A percentile compares a stretch with the other conserved stretches of the same genome.
Conservation (phyloP, 2,888 invertebrate species). For the Scaeva pyrastri region DNA sequence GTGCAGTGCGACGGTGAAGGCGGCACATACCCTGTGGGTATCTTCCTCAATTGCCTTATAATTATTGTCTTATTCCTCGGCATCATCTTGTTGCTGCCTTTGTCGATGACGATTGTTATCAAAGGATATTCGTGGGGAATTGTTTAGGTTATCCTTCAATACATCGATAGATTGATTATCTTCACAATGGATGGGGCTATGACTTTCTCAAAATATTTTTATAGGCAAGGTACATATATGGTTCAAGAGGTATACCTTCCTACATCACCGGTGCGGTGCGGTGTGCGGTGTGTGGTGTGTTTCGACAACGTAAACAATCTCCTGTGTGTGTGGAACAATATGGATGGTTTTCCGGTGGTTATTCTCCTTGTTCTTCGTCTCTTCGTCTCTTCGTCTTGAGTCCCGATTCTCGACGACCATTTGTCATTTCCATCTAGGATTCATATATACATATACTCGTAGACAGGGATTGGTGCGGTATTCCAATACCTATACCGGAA, state of each 20-base stretch:
- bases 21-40: not conserved
- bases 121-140: constrained; percentile 64
- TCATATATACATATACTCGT: too few species aligned
- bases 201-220: constrained; percentile 19
- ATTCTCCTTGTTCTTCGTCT: constrained; percentile 15
- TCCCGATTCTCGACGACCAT: constrained; percentile 8
- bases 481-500: constrained; percentile 52
- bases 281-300: not conserved
- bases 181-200: constrained; percentile 37
- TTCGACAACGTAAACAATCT: constrained; percentile 51
- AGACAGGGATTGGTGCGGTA: constrained; percentile 48
- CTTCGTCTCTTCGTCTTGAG: not conserved
- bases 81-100: constrained; percentile 61
- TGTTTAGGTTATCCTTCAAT: constrained; percentile 71
- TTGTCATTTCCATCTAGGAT: constrained; percentile 56
- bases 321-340: constrained; percentile 20
- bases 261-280: not conserved
- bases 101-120: constrained; percentile 67
- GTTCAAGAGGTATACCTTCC: constrained; percentile 3
- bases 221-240: not conserved
- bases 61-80: constrained; percentile 56
- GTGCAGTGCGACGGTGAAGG: too few species aligned
- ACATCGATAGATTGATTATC: constrained; percentile 67
- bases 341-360: constrained; percentile 59
- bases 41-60: constrained; percentile 52